These are phyloP conservation scores for Sisyra terminalis DNA, from an alignment of 2,888 invertebrate genomes.

Conservation along the genomic window DNA sequence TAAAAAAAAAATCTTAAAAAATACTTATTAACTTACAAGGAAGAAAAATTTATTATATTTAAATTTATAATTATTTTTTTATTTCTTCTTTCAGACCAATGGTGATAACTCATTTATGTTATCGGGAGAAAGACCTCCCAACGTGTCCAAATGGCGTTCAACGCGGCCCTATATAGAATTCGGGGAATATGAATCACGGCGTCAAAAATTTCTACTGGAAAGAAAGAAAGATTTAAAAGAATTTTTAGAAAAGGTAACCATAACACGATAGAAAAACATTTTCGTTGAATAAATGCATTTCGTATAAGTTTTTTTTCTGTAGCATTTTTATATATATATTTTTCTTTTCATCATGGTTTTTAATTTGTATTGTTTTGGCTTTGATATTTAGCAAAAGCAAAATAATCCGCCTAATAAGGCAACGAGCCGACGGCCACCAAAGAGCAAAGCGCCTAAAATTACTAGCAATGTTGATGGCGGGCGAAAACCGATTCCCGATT, in stretches of 20 bases:
- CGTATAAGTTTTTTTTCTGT: too few relatives aligned
- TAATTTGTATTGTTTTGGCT: conserved; percentile 8
- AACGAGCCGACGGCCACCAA: too few relatives aligned
- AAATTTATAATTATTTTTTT: neutral
- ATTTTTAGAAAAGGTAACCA: conserved; percentile 34
- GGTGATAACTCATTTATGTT: conserved; percentile 24
- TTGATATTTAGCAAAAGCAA: conserved; percentile 8
- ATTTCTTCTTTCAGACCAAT: neutral
- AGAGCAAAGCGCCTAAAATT: neutral
- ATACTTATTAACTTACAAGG: neutral
- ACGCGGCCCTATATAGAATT: conserved; percentile 34
- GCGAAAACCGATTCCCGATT: too few relatives aligned
- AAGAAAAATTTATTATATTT: neutral
- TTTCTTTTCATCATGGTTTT: too few relatives aligned
- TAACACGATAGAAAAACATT: too few relatives aligned
- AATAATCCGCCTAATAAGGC: conserved; percentile 7
- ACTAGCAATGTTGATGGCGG: too few relatives aligned
- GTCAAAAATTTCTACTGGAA: conserved; percentile 32
- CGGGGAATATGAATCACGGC: conserved; percentile 39
- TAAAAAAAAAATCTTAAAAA: too few relatives aligned
- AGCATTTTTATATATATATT: too few relatives aligned
- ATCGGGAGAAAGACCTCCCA: conserved; percentile 44
- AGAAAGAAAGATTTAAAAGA: conserved; percentile 37
- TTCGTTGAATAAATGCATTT: too few relatives aligned
- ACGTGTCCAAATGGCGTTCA: conserved; percentile 28